Percentiles rank a stretch among this genome's conserved stretches.
Evolutionary conservation across 1,140 invertebrate genomes (phyloP).

Genomic region (Danaus melanippus): DNA sequence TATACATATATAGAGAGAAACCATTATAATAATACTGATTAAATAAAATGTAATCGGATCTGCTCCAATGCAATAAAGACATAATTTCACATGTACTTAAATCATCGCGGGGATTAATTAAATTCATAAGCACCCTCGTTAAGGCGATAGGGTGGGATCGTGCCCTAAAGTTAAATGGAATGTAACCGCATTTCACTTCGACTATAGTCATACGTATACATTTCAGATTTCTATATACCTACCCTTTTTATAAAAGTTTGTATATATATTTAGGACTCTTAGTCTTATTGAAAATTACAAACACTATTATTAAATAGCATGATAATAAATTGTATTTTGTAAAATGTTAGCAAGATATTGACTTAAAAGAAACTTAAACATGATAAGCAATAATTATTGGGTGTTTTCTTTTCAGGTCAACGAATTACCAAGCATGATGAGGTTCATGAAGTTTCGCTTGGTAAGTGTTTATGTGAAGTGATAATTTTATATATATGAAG

Average conservation of each 20-base stretch:
- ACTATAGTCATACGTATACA: constrained; percentile 20
- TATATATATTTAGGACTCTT: not conserved
- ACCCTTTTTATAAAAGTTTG: not conserved
- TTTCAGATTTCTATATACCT: not conserved
- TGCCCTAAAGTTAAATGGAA: constrained; percentile 56
- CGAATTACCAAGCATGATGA: constrained; percentile 8
- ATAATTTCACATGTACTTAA: constrained; percentile 40
- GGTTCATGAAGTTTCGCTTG: constrained; percentile 8
- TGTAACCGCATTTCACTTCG: constrained; percentile 36
- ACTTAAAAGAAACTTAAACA: too few species aligned
- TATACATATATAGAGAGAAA: not conserved
- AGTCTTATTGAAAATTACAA: not conserved
- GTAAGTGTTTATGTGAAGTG: constrained; percentile 1
- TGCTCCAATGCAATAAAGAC: constrained; percentile 32
- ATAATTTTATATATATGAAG: too few species aligned
- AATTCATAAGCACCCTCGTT: constrained; percentile 59
- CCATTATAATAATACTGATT: constrained; percentile 8
- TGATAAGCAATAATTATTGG: too few species aligned
- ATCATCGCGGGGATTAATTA: constrained; percentile 51
- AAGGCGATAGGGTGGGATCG: constrained; percentile 38
- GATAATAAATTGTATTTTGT: too few species aligned
- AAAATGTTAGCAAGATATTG: too few species aligned
- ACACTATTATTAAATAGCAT: too few species aligned
- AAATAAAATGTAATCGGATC: constrained; percentile 9
- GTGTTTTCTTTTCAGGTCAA: constrained; percentile 10